Evolutionary conservation across 1,140 invertebrate species (phyloP).

Genomic region (Brachionus calyciflorus): DNA sequence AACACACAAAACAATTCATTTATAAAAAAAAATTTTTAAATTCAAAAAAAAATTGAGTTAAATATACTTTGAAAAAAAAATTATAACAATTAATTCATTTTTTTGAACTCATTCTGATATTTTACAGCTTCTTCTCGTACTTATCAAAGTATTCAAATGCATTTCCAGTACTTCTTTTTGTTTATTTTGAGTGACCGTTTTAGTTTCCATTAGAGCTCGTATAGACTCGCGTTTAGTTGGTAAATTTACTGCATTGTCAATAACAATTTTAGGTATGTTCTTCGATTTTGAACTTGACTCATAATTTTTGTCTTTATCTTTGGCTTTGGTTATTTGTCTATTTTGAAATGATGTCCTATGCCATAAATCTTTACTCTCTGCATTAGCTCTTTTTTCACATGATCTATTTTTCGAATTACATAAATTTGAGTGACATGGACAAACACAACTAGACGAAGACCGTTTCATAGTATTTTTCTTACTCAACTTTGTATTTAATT

Average conservation of each 20-base stretch:
- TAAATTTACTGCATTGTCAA: slow-evolving; percentile 26
- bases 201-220: slow-evolving; percentile 37
- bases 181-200: slow-evolving; percentile 27
- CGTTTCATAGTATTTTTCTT: background rate
- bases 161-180: slow-evolving; percentile 39
- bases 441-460: slow-evolving; percentile 4
- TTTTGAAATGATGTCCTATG: slow-evolving; percentile 28
- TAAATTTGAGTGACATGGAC: slow-evolving; percentile 27
- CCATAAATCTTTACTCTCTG: background rate
- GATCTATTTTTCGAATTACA: background rate
- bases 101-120: background rate
- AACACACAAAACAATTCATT: no score
- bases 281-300: slow-evolving; percentile 31
- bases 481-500: slow-evolving; percentile 12
- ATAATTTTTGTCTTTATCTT: background rate
- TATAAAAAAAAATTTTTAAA: no score
- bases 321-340: slow-evolving; percentile 29
- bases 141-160: slow-evolving; percentile 44
- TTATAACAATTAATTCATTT: background rate
- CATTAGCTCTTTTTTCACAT: background rate
- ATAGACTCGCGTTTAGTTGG: slow-evolving; percentile 41
- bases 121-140: slow-evolving; percentile 12
- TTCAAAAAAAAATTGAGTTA: background rate
- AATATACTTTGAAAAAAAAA: background rate
- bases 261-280: slow-evolving; percentile 35